A percentile compares a stretch with the other conserved stretches of the same genome.
Evolutionary conservation across 1,140 invertebrate species (phyloP).

Genomic region (Paraescarpia echinospica): DNA sequence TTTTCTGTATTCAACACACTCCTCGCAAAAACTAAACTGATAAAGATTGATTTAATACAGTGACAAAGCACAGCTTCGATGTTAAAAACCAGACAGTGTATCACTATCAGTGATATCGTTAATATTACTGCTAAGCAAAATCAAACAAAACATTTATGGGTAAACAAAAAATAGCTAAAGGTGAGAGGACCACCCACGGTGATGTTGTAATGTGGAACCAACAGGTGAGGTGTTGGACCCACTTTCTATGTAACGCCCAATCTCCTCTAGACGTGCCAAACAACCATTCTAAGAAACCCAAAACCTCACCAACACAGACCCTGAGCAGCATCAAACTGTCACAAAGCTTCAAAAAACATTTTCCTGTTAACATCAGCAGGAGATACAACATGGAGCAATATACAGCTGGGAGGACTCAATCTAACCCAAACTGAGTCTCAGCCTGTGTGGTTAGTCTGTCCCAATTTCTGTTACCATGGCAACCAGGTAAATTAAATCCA

Average conservation of each 20-base stretch:
- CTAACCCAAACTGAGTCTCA: not conserved
- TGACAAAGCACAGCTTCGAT: too few species aligned
- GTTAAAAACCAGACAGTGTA: too few species aligned
- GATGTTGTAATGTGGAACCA: not conserved
- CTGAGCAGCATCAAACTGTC: not conserved
- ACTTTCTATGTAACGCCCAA: not conserved
- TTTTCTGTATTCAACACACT: too few species aligned
- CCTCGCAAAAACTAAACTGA: too few species aligned
- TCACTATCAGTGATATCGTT: too few species aligned
- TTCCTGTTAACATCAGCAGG: not conserved
- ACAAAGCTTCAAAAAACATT: not conserved
- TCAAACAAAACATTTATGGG: too few species aligned
- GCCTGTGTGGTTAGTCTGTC: not conserved
- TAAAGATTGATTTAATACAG: too few species aligned
- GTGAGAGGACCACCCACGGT: not conserved
- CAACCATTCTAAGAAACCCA: not conserved
- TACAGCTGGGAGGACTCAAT: not conserved
- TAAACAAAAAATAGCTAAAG: too few species aligned
- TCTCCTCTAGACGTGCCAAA: not conserved
- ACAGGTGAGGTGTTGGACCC: not conserved
- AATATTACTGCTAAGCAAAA: too few species aligned
- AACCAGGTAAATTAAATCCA: not conserved
- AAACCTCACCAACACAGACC: not conserved
- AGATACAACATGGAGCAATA: not conserved
- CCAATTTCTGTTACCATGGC: not conserved